Percentiles rank a stretch among this genome's conserved stretches.
These are phyloP conservation scores for Erebia aethiops DNA, from an alignment of 2,888 invertebrate species.

Conservation along the genomic window DNA sequence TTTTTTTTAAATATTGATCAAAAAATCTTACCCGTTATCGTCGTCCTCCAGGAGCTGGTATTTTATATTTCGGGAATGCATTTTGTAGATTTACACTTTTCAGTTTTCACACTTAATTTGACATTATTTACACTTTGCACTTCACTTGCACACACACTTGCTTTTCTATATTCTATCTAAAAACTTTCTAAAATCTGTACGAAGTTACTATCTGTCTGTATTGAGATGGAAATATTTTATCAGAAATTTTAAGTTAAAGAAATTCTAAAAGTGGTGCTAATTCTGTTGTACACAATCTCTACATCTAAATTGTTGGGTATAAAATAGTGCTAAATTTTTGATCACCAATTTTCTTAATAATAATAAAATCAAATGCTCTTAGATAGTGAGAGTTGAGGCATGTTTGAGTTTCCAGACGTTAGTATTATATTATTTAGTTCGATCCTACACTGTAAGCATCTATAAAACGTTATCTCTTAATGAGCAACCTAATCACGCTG, in stretches of 20 bases:
- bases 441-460: background rate
- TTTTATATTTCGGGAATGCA: slow-evolving; percentile 63
- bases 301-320: too few relatives aligned
- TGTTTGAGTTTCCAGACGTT: background rate
- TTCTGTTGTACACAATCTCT: too few relatives aligned
- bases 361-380: too few relatives aligned
- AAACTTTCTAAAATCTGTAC: too few relatives aligned
- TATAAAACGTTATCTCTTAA: slow-evolving; percentile 13
- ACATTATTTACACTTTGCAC: slow-evolving; percentile 26
- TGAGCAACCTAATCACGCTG: background rate
- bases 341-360: too few relatives aligned
- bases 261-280: too few relatives aligned
- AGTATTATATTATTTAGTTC: background rate
- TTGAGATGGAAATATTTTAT: background rate
- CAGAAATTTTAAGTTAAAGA: too few relatives aligned
- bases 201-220: too few relatives aligned
- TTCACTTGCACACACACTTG: slow-evolving; percentile 2
- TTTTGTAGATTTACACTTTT: slow-evolving; percentile 47
- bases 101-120: slow-evolving; percentile 27
- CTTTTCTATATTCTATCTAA: too few relatives aligned
- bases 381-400: too few relatives aligned
- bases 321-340: too few relatives aligned
- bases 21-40: slow-evolving; percentile 62
- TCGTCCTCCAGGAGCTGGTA: slow-evolving; percentile 64
- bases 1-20: too few relatives aligned